A percentile compares a stretch with the other conserved stretches of the same genome.
Conservation (phyloP, 2,888 invertebrate species). For the Escarpia spicata region DNA sequence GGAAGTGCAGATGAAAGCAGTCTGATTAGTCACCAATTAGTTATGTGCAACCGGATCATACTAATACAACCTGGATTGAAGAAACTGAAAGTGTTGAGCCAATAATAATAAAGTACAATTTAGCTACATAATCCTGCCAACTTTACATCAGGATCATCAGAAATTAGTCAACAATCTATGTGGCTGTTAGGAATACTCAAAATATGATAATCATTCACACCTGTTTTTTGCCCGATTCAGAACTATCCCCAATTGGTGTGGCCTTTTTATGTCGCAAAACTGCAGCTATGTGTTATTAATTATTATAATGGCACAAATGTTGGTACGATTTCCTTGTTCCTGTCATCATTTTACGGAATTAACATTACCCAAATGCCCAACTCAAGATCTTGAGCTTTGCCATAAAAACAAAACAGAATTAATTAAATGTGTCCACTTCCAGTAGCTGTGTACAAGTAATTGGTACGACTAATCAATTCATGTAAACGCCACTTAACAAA, state of each 20-base stretch:
- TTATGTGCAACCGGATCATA: not conserved
- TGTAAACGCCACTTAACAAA: not conserved
- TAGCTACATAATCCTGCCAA: not conserved
- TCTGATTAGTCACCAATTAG: constrained; percentile 13
- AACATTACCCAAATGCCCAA: no score
- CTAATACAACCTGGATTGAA: not conserved
- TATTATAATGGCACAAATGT: not conserved
- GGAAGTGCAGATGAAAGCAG: not conserved
- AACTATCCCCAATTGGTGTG: not conserved
- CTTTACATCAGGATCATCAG: no score
- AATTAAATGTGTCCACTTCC: no score
- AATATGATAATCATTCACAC: no score
- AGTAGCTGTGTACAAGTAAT: not conserved
- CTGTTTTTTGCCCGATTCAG: not conserved
- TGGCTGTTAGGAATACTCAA: no score
- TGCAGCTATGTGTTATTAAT: not conserved
- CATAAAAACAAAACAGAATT: no score
- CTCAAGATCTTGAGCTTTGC: no score
- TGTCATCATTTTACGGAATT: no score
- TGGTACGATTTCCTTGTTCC: not conserved
- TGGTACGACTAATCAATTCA: not conserved
- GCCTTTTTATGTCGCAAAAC: not conserved
- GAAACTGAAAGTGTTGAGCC: not conserved
- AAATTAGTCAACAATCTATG: not conserved
- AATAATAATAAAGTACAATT: not conserved